Evolutionary conservation across 2,113 vertebrate genomes (phyloP).

Genomic region (Rhynchopsitta pachyrhyncha): DNA sequence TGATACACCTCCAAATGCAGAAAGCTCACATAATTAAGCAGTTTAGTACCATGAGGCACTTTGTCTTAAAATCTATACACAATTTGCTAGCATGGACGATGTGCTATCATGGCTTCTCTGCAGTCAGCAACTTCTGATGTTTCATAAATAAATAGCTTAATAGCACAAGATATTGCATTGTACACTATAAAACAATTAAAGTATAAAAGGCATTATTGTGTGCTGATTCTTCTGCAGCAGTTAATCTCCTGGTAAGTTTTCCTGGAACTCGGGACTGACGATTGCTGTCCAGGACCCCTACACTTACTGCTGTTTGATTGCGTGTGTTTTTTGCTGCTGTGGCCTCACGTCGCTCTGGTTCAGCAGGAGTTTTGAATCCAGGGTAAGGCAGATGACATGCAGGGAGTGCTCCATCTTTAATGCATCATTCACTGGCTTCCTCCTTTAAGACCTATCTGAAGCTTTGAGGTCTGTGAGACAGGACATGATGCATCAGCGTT

Average conservation of each 20-base stretch:
- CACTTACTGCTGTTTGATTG: background rate
- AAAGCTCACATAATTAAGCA: background rate
- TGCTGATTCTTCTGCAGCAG: background rate
- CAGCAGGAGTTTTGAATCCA: background rate
- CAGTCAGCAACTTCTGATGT: background rate
- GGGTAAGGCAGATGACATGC: background rate
- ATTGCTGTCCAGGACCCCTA: background rate
- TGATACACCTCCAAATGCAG: background rate
- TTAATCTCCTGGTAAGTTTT: background rate
- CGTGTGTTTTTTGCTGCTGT: background rate
- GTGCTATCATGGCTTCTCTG: background rate
- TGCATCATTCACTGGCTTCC: background rate
- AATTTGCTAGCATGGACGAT: background rate
- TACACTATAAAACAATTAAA: background rate
- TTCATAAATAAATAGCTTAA: background rate
- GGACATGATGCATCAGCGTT: accelerated
- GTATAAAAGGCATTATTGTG: background rate
- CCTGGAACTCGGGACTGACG: background rate
- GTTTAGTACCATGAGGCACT: background rate
- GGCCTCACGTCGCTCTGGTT: accelerated
- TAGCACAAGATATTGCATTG: background rate
- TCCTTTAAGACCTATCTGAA: background rate
- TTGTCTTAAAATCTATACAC: background rate
- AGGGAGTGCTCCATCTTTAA: background rate
- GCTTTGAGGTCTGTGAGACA: background rate